A percentile compares a stretch with the other conserved stretches of the same genome.
Conservation (phyloP, 2,113 vertebrate species). For the Aptenodytes forsteri region DNA sequence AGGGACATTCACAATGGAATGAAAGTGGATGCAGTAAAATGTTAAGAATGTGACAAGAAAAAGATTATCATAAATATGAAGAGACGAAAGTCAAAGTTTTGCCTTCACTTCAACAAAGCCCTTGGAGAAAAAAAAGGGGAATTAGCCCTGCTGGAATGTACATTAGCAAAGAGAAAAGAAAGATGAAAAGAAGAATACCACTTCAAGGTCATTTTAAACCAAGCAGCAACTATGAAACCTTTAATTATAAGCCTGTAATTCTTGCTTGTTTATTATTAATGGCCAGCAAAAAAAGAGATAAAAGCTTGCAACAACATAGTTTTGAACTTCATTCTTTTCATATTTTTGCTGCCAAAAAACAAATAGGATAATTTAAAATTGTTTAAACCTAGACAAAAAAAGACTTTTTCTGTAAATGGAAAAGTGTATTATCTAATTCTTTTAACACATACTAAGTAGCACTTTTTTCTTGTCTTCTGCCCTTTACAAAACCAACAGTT, state of each 20-base stretch:
- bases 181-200: not conserved
- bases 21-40: slow-evolving; percentile 16
- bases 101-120: not conserved
- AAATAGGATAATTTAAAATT: not conserved
- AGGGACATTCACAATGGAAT: slow-evolving; percentile 19
- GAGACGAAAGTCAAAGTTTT: not conserved
- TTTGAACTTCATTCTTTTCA: not conserved
- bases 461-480: not conserved
- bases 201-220: slow-evolving; percentile 45
- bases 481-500: not conserved
- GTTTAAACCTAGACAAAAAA: not conserved
- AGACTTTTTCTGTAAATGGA: not conserved
- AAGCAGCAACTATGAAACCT: not conserved
- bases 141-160: not conserved
- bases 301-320: not conserved
- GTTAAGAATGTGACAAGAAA: slow-evolving; percentile 27
- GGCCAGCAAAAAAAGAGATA: not conserved
- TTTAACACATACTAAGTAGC: not conserved
- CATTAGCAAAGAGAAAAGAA: not conserved
- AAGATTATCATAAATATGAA: slow-evolving; percentile 42
- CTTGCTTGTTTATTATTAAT: slow-evolving; percentile 12
- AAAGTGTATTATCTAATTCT: not conserved
- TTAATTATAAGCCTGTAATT: slow-evolving; percentile 17
- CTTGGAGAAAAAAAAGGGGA: not conserved
- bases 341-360: not conserved